Evolutionary conservation across 2,797 vertebrate species (phyloP).

Genomic region (Paramormyrops hopkinsi): DNA sequence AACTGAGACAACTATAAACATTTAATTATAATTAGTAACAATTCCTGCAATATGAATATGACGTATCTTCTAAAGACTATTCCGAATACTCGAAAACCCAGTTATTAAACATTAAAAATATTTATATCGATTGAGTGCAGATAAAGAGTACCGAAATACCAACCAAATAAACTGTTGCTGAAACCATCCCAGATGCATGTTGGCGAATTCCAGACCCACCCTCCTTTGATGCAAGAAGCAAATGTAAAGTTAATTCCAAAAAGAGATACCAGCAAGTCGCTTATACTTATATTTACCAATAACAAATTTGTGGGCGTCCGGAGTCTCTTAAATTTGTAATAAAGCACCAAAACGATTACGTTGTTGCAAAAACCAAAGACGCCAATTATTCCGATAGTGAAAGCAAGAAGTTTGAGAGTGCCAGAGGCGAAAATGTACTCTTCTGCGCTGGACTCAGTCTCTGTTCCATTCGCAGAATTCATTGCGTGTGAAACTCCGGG

Average conservation of each 20-base stretch:
- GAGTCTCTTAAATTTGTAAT: constrained; percentile 72
- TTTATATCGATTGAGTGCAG: not conserved
- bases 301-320: constrained; percentile 76
- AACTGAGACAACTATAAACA: not conserved
- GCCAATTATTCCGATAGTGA: constrained; percentile 72
- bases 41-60: not conserved
- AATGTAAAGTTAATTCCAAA: constrained; percentile 79
- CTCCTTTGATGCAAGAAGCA: constrained; percentile 71
- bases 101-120: not conserved
- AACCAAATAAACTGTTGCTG: constrained; percentile 88
- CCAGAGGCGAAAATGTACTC: constrained; percentile 58
- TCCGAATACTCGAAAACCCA: not conserved
- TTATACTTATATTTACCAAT: constrained; percentile 79
- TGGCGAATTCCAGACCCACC: constrained; percentile 75
- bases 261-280: constrained; percentile 76
- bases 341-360: constrained; percentile 72
- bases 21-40: not conserved
- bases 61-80: not conserved
- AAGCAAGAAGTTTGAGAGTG: constrained; percentile 76
- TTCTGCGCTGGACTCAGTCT: constrained; percentile 39
- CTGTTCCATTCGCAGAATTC: constrained; percentile 58
- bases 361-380: constrained; percentile 78
- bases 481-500: constrained; percentile 50
- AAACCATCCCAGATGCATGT: constrained; percentile 88
- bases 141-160: constrained; percentile 38